Conservation (phyloP, 2,113 vertebrate species). For the Cathartes aura region DNA sequence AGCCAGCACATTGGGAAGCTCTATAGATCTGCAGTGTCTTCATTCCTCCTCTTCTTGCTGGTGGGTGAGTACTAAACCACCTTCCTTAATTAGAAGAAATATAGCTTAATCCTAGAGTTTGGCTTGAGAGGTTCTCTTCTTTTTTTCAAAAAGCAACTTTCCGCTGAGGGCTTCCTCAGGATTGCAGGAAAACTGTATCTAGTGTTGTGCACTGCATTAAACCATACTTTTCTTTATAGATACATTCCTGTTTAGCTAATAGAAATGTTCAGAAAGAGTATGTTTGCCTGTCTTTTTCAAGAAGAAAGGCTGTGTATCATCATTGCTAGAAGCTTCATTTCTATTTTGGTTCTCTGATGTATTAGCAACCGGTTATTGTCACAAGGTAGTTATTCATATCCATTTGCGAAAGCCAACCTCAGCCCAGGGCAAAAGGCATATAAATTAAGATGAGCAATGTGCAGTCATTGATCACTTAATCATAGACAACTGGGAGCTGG, state of each 20-base stretch:
- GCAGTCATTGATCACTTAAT: background rate
- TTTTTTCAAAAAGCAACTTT: background rate
- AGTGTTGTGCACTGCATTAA: background rate
- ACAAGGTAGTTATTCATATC: background rate
- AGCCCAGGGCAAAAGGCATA: background rate
- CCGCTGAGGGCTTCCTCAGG: background rate
- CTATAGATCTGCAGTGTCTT: background rate
- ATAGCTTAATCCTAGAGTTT: background rate
- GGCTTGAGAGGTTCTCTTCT: background rate
- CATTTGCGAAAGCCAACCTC: background rate
- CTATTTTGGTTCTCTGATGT: background rate
- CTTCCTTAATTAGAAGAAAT: background rate
- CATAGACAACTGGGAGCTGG: background rate
- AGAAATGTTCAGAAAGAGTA: background rate
- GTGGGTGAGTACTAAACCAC: conserved; percentile 50
- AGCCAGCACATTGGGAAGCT: background rate
- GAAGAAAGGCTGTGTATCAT: background rate
- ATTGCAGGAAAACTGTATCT: background rate
- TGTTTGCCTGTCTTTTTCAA: background rate
- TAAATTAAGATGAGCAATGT: background rate
- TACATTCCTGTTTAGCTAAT: background rate
- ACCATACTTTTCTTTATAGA: background rate
- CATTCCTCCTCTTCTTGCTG: conserved; percentile 29
- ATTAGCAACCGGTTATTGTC: background rate
- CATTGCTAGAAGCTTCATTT: background rate